phyloP scores from a whole-genome alignment of 1,140 invertebrate genomes.

The Platyura marginata region DNA sequence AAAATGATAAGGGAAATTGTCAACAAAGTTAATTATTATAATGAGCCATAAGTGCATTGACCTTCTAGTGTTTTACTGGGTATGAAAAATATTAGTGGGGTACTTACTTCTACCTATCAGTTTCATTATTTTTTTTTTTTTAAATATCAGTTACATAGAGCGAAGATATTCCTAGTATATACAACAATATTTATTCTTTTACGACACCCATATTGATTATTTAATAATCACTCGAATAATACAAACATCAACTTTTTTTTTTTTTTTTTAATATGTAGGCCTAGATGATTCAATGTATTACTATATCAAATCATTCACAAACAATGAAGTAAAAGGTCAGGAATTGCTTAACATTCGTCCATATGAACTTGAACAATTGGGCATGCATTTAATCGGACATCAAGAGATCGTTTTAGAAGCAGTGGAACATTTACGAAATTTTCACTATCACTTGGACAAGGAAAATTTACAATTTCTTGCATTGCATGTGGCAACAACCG shows the following conservation, averaged over 20 bases:
- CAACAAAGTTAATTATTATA: too few species aligned
- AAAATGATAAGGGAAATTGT: too few species aligned
- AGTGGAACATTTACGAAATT: conserved; percentile 70
- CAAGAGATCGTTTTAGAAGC: conserved; percentile 85
- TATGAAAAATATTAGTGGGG: too few species aligned
- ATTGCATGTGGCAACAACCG: conserved; percentile 63
- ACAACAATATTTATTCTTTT: not conserved
- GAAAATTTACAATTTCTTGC: conserved; percentile 82
- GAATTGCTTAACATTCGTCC: conserved; percentile 64
- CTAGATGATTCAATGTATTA: conserved; percentile 61
- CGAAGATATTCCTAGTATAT: not conserved
- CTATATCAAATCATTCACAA: conserved; percentile 65
- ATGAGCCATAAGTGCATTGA: too few species aligned
- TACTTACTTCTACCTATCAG: too few species aligned
- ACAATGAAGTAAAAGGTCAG: conserved; percentile 62
- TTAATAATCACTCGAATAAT: not conserved
- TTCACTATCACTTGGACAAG: conserved; percentile 76
- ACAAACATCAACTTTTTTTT: not conserved
- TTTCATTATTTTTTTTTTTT: too few species aligned
- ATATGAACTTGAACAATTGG: conserved; percentile 72
- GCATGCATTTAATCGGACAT: conserved; percentile 69
- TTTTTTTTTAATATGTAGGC: conserved; percentile 32
- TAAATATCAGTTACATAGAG: not conserved
- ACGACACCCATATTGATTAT: not conserved
- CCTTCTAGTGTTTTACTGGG: too few species aligned